Percentiles rank a stretch among this genome's conserved stretches.
phyloP scores from a whole-genome alignment of 2,113 vertebrate genomes.

The Cinclus mexicanus region DNA sequence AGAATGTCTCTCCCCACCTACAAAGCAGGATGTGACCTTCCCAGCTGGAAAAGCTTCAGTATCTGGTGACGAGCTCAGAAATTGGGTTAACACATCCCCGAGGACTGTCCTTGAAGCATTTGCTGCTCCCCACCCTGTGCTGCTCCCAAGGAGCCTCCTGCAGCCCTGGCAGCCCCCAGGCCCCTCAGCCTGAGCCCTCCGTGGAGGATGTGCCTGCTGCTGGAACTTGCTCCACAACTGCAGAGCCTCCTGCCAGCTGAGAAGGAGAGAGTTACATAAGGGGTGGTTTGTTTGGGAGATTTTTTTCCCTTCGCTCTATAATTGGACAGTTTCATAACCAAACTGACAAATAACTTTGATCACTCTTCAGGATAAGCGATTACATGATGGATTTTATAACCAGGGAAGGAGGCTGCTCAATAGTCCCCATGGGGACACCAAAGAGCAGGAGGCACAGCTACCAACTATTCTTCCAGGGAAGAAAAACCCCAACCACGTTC shows the following conservation, averaged over 20 bases:
- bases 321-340: slow-evolving; percentile 61
- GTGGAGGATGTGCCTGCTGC: not conserved
- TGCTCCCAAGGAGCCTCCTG: not conserved
- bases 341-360: slow-evolving; percentile 67
- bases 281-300: slow-evolving; percentile 42
- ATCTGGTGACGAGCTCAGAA: not conserved
- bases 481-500: not conserved
- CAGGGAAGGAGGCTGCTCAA: slow-evolving; percentile 14
- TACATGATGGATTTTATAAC: slow-evolving; percentile 53
- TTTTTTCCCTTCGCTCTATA: slow-evolving; percentile 41
- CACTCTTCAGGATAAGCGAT: slow-evolving; percentile 36
- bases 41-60: slow-evolving; percentile 32
- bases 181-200: not conserved
- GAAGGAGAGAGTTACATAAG: slow-evolving; percentile 21
- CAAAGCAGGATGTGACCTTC: slow-evolving; percentile 31
- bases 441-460: slow-evolving; percentile 10
- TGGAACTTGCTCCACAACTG: slow-evolving; percentile 16
- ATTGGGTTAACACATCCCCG: slow-evolving; percentile 27
- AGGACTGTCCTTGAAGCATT: slow-evolving; percentile 23
- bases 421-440: not conserved
- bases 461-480: not conserved
- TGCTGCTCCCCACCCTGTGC: not conserved
- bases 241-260: not conserved
- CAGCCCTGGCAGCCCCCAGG: not conserved
- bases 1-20: not conserved